Conservation (phyloP, 92 coral and sea anemone genomes). For the Plumapathes pennacea region DNA sequence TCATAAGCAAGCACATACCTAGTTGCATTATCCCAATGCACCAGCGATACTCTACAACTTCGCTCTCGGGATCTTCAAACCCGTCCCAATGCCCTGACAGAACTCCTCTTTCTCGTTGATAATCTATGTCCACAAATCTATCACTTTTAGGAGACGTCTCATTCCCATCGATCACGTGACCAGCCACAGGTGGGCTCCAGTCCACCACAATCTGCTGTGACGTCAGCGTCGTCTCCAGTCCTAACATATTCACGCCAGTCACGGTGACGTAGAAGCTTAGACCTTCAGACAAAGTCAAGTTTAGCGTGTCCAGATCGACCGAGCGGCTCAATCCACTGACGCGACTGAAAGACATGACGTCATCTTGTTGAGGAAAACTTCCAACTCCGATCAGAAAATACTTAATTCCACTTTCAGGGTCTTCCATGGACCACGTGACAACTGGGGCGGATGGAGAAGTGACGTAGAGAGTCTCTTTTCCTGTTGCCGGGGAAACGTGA, state of each 20-base stretch:
- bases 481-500: constrained; percentile 60
- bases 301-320: constrained; percentile 61
- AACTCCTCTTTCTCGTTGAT: constrained; percentile 33
- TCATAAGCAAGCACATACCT: too few species aligned
- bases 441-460: constrained; percentile 68
- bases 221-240: constrained; percentile 56
- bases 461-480: constrained; percentile 61
- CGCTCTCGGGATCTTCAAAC: constrained; percentile 78
- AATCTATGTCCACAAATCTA: constrained; percentile 43
- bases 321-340: constrained; percentile 53
- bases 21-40: constrained; percentile 73
- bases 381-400: constrained; percentile 63
- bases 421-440: constrained; percentile 72
- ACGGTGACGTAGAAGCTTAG: constrained; percentile 61
- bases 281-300: constrained; percentile 63
- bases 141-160: constrained; percentile 28
- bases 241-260: constrained; percentile 65
- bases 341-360: constrained; percentile 32
- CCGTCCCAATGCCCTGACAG: constrained; percentile 72
- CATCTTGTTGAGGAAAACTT: constrained; percentile 59
- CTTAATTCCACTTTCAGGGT: constrained; percentile 67
- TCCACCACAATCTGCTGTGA: constrained; percentile 83
- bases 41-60: constrained; percentile 66
- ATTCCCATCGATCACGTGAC: constrained; percentile 72
- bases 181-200: constrained; percentile 73